A percentile compares a stretch with the other conserved stretches of the same genome.
These are phyloP conservation scores for Drosophila nasuta DNA, from an alignment of 1,140 invertebrate species.

Conservation along the genomic window DNA sequence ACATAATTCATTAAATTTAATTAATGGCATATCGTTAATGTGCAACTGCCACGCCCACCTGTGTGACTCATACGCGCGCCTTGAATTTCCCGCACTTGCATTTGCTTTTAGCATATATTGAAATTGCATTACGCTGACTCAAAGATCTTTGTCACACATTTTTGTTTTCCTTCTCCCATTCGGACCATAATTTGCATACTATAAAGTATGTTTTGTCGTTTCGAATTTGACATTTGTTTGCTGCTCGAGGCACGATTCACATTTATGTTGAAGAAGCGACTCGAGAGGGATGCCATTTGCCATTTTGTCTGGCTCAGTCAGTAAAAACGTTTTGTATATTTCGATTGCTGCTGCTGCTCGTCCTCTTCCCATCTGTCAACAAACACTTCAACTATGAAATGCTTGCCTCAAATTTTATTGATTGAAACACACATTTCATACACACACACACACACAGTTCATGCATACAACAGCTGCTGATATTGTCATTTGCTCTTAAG, in stretches of 20 bases:
- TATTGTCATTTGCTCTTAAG: slow-evolving; percentile 9
- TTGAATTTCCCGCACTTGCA: slow-evolving; percentile 17
- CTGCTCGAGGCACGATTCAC: slow-evolving; percentile 19
- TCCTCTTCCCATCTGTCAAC: slow-evolving; percentile 4
- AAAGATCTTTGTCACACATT: not conserved
- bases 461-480: not conserved
- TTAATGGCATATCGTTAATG: slow-evolving; percentile 59
- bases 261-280: slow-evolving; percentile 14
- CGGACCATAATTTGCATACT: slow-evolving; percentile 33
- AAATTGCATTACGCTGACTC: not conserved
- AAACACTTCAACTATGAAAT: slow-evolving; percentile 25
- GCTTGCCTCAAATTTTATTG: slow-evolving; percentile 42
- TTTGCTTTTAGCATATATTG: not conserved
- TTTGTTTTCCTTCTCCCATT: not conserved
- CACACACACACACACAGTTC: not conserved
- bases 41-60: slow-evolving; percentile 22
- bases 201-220: slow-evolving; percentile 16
- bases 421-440: slow-evolving; percentile 16
- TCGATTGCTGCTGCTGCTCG: not conserved
- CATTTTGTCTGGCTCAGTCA: not conserved
- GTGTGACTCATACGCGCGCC: not conserved
- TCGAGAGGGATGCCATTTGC: slow-evolving; percentile 12
- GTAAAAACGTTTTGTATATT: slow-evolving; percentile 26
- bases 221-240: slow-evolving; percentile 27
- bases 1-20: slow-evolving; percentile 80